Base-by-base conservation (phyloP, 2,888 invertebrate genomes). In the Euzophera pinguis region DNA sequence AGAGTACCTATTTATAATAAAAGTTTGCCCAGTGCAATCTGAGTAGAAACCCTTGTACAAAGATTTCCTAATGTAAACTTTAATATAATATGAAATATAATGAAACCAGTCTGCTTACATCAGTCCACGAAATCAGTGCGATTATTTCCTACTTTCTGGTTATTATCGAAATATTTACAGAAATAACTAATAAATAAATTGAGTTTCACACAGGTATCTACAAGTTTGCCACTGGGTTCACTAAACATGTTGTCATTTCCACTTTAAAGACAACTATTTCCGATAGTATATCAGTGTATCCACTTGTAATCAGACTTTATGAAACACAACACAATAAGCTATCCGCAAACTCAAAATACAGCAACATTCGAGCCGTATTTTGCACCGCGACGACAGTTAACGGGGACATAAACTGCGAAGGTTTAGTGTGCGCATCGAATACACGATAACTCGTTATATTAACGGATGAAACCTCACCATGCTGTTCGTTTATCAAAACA, bases 401-500 rank as follows among this genome's bases (percentile, higher is more conserved):
- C 64, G 63, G 52, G 61, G 49, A 68, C 77, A 71, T 77, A 71
- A 76, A 76, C 63, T 67, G 67, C 65, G 64, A 71, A 71, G 69
- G 74, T 76, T 77, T 75, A 77, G 56, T 57, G 69, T 67, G 67
- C 52, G 58, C 63, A 57, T 57, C 59, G 62, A 59, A 61, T 64
- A 62, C 66, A 66, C 74, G 75, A 82, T 82, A 81, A 81, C 66
- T 79, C 63, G 62, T 65, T 4, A 32, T 8, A 71, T 73, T 77
- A 78, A 78, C 72, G 77, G 74, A 62, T 71, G 63, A 73, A 73
- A 69, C 68, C 78, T 77, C 71, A 78, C 71, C 75, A 73, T 75
- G 64, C 58, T 54, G 35, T 50, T 47, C 49, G 50, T 47, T 39
- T n/a, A 10, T 16, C 8, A 16, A 50, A 32, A 41, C 54, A 58